Base-by-base conservation (phyloP, 1,140 invertebrate species). In the Semibalanus balanoides region DNA sequence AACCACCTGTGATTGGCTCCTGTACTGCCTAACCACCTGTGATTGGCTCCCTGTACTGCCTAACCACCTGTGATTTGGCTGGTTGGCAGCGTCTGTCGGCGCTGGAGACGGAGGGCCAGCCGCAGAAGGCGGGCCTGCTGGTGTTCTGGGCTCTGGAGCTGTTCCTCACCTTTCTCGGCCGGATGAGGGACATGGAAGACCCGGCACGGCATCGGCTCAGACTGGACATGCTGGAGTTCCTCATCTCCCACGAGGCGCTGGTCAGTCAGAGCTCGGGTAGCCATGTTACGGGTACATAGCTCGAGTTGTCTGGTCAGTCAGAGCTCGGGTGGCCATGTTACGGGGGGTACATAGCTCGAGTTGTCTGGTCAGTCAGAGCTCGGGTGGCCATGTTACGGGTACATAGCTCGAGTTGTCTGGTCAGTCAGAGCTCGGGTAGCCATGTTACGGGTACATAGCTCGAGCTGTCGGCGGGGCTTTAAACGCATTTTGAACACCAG, bases 141-240 rank as follows among this genome's bases (percentile, higher is more conserved):
- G 91, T 96, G 0, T 88, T 96, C 51, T 98, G 96, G 95, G 87
- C 98, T 73, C 88, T 95, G 11, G 96, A 99, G 83, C 84, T 98
- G 30, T 96, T 91, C 84, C 85, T 98, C 78, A 94, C 92, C 79
- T 90, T 96, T 84, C 87, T 98, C 81, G 91, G 92, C 74, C 81
- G 88, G 35, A 83, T 94, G 78, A 85, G 88, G 79, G 88, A 89
- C 72, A 84, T 85, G 31, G 87, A 88, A 28, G 86, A 88, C 74
- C 86, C 87, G 75, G 83, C 84, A 0, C 35, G 77, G 79, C 77
- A 78, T 81, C 79, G 77, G 84, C 79, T 84, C 88, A 75, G 93
- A 5, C 86, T 87, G 51, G 83, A 93, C n/a, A 91, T 94, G 82
- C 90, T 90, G 76, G 89, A 95, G 79, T 94, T 97, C 80, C 80